phyloP scores from a whole-genome alignment of 1,140 invertebrate species.

The Popillia japonica region DNA sequence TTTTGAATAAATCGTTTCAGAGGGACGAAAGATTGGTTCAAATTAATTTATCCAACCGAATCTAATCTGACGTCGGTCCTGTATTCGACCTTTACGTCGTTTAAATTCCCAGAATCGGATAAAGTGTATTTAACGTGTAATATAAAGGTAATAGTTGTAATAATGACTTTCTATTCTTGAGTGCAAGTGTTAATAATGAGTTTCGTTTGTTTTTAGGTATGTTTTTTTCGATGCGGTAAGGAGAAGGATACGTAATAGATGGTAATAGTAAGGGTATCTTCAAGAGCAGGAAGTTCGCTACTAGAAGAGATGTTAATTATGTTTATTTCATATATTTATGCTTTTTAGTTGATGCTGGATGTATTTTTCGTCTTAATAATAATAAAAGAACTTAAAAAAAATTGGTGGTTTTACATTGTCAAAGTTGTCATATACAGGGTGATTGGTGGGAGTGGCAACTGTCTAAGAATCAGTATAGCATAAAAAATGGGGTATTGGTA shows the following conservation, averaged over 20 bases:
- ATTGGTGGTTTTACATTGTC: too few species aligned
- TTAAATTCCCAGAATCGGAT: slow-evolving; percentile 47
- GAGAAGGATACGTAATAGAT: neutral
- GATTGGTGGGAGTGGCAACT: too few species aligned
- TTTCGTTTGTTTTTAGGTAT: slow-evolving; percentile 14
- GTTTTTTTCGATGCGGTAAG: neutral
- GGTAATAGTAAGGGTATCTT: too few species aligned
- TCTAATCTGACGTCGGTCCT: slow-evolving; percentile 40
- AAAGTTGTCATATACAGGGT: too few species aligned
- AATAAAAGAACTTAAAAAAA: too few species aligned
- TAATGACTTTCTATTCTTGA: neutral
- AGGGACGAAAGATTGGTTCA: slow-evolving; percentile 42
- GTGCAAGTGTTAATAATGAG: neutral
- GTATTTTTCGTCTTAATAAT: too few species aligned
- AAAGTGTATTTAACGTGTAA: slow-evolving; percentile 46
- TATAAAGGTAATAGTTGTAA: slow-evolving; percentile 43
- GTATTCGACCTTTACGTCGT: slow-evolving; percentile 45
- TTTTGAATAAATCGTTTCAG: neutral
- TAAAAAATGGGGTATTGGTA: too few species aligned
- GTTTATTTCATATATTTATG: neutral
- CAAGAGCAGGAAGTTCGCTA: neutral
- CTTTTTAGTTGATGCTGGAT: too few species aligned
- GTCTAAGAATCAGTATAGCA: too few species aligned
- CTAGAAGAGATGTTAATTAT: neutral
- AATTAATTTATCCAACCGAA: slow-evolving; percentile 39